Evolutionary conservation across 1,140 invertebrate species (phyloP).

Genomic region (Laodelphax striatellus): DNA sequence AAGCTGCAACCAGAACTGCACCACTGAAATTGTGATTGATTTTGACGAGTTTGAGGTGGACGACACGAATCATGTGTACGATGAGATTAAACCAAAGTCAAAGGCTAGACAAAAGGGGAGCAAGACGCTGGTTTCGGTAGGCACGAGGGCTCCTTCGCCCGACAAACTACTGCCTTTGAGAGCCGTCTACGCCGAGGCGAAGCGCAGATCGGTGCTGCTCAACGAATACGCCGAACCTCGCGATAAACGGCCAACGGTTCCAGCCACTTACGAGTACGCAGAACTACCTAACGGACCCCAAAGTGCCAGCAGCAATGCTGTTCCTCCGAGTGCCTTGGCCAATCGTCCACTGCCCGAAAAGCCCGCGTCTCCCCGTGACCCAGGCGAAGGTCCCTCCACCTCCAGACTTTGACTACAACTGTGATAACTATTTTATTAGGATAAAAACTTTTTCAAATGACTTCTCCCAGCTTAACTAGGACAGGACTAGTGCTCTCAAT

Average conservation of each 20-base stretch:
- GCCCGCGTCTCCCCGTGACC: conserved; percentile 39
- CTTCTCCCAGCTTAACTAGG: no score
- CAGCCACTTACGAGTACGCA: conserved; percentile 34
- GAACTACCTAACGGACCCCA: conserved; percentile 29
- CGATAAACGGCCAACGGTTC: conserved; percentile 28
- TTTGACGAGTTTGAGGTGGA: conserved; percentile 28
- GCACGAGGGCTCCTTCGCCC: conserved; percentile 46
- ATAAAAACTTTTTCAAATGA: no score
- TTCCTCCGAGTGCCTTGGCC: conserved; percentile 46
- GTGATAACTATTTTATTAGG: conserved; percentile 9
- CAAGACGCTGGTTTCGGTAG: conserved; percentile 36
- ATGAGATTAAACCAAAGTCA: conserved; percentile 40
- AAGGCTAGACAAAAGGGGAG: conserved; percentile 28
- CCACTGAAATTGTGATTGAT: conserved; percentile 26
- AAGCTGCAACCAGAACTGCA: conserved; percentile 45
- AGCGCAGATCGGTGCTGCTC: conserved; percentile 21
- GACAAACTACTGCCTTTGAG: conserved; percentile 40
- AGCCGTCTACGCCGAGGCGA: background rate
- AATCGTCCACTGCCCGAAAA: conserved; percentile 55
- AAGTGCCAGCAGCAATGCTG: conserved; percentile 27
- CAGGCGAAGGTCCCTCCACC: conserved; percentile 29
- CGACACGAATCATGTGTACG: conserved; percentile 43
- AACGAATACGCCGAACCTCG: conserved; percentile 41
- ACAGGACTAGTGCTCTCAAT: no score
- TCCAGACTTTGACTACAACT: conserved; percentile 7